These are phyloP conservation scores for Lipophrys pholis DNA, from an alignment of 2,113 vertebrate genomes.

Conservation along the genomic window DNA sequence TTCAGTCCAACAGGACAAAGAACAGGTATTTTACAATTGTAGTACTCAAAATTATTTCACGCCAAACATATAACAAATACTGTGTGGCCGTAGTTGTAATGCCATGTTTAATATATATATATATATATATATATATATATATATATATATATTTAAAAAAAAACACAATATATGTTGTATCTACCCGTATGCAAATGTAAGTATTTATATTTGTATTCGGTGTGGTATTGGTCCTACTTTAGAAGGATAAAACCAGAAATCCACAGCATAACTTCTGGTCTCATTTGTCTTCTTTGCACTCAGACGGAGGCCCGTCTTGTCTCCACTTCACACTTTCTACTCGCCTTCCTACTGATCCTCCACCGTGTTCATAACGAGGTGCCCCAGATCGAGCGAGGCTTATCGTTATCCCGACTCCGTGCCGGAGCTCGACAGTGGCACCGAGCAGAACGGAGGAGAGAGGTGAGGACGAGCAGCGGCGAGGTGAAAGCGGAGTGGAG, in stretches of 20 bases:
- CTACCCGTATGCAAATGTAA: too few relatives aligned
- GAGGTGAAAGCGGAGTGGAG: conserved; percentile 35
- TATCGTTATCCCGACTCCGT: conserved; percentile 6
- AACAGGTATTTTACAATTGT: too few relatives aligned
- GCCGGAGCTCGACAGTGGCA: conserved; percentile 23
- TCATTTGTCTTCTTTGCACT: background rate
- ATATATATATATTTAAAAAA: too few relatives aligned
- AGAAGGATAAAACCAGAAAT: background rate
- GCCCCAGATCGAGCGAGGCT: background rate
- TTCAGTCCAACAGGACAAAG: too few relatives aligned
- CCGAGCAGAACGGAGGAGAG: conserved; percentile 13
- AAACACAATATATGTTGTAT: too few relatives aligned
- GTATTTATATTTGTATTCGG: too few relatives aligned
- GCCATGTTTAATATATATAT: too few relatives aligned
- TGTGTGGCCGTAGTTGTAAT: too few relatives aligned
- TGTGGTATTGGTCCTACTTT: background rate
- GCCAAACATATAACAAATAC: too few relatives aligned
- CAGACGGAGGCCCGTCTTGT: background rate
- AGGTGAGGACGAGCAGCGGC: conserved; percentile 38
- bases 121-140: too few relatives aligned
- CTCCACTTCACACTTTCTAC: background rate
- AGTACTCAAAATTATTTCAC: too few relatives aligned
- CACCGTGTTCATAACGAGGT: background rate
- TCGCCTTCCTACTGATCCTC: background rate
- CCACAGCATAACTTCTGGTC: background rate